Conservation (phyloP, 2,113 vertebrate species). For the Hypomesus transpacificus region DNA sequence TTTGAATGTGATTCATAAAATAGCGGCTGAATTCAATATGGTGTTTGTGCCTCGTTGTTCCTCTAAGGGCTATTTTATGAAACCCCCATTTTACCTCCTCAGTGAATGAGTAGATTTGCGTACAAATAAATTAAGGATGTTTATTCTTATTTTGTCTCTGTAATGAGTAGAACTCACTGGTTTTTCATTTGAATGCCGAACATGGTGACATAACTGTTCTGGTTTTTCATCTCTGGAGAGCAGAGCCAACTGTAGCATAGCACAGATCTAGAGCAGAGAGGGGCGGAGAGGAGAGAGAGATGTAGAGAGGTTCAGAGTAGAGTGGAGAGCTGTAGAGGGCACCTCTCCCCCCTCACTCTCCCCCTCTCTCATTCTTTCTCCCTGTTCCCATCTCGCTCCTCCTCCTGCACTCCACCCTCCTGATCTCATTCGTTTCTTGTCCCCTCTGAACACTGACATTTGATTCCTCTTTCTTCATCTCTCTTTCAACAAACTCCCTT, state of each 20-base stretch:
- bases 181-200: not conserved
- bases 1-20: not conserved
- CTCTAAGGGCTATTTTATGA: not conserved
- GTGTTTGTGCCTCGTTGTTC: not conserved
- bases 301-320: not conserved
- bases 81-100: not conserved
- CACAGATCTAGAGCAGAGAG: no score
- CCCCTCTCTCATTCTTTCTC: not conserved
- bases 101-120: not conserved
- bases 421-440: not conserved
- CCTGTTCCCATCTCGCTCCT: not conserved
- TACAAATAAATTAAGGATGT: not conserved
- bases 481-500: no score
- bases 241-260: no score
- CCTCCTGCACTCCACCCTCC: slow-evolving; percentile 1
- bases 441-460: not conserved
- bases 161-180: not conserved
- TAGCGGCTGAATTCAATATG: not conserved
- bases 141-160: not conserved
- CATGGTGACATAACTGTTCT: no score
- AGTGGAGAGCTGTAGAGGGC: not conserved
- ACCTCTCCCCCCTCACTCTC: not conserved
- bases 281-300: not conserved
- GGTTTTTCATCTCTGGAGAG: not conserved
- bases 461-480: not conserved